Percentiles rank a stretch among this genome's conserved stretches.
phyloP scores from a whole-genome alignment of 2,797 vertebrate species.

The Anguilla marmorata region DNA sequence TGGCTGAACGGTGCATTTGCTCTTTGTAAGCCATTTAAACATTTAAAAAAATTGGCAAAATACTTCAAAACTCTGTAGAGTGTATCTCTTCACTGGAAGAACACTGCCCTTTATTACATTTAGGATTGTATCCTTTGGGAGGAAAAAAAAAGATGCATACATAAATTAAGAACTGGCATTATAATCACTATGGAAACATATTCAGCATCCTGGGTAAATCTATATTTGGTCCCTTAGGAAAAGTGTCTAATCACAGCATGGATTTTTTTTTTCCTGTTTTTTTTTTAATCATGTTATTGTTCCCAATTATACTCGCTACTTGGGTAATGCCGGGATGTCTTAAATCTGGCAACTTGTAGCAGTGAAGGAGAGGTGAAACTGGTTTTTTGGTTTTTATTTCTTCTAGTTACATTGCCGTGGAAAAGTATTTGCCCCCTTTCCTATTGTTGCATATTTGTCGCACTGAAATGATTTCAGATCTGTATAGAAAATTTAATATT shows the following conservation, averaged over 20 bases:
- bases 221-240: slow-evolving; percentile 22
- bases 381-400: not conserved
- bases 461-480: too few species aligned
- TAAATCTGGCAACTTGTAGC: not conserved
- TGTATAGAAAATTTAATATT: too few species aligned
- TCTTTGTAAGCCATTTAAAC: too few species aligned
- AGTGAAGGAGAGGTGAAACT: not conserved
- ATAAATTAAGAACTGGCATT: not conserved
- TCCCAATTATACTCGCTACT: not conserved
- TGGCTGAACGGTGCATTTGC: not conserved
- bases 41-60: not conserved
- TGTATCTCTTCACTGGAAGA: not conserved
- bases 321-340: not conserved
- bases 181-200: slow-evolving; percentile 34
- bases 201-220: slow-evolving; percentile 17
- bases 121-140: slow-evolving; percentile 16
- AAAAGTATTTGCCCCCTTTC: too few species aligned
- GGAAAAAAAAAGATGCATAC: not conserved
- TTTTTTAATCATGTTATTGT: slow-evolving; percentile 2
- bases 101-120: not conserved
- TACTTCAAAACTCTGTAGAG: not conserved
- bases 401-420: not conserved
- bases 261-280: not conserved
- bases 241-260: not conserved
- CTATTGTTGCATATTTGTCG: too few species aligned